Base-by-base conservation (phyloP, 1,140 invertebrate genomes). In the Trichonephila clavipes region DNA sequence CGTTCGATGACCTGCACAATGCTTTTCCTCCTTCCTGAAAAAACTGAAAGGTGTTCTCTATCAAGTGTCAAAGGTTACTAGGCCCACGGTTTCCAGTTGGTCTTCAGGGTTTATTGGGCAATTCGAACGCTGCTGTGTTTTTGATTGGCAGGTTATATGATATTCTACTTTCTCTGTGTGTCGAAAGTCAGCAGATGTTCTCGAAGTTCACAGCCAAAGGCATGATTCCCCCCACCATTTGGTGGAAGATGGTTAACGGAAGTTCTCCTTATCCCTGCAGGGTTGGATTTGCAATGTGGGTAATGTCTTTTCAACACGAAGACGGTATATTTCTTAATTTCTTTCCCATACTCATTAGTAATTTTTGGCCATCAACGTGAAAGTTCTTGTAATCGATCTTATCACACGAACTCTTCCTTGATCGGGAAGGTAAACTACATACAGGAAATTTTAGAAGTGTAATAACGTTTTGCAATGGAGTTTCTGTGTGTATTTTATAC, bases 21-120 rank as follows among this genome's bases (percentile, higher is more conserved):
- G 19, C 24, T 82, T 90, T 90, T 90, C 88, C 88, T 90, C 24
- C 69, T 90, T 90, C 88, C 69, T 90, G 72, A 81, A 81, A 81
- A 89, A 81, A 18, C 58, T n/a, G 19, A 34, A 61, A 77, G 88
- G 58, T 81, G 69, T 61, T 90, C 61, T 88, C 21, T 12, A 24
- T 7, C 44, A 59, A 24, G 21, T 61, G 88, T 90, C 88, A 90
- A 81, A 28, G 88, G 88, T 90, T 81, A 90, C 34, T 90, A 90
- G 88, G 88, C 88, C 88, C 72, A 58, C 61, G n/a, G 61, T 34
- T 72, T 61, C 51, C 40, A 72, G 62, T 51, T 89, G 87, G 10
- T 69, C 40, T 87, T 87, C 19, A 18, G 69, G 51, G 66, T 90
- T 59, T 51, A 90, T 90, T 90, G 88, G 69, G 88, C 69, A 89